A percentile compares a stretch with the other conserved stretches of the same genome.
Conservation (phyloP, 2,888 invertebrate genomes). For the Rhagonycha fulva region DNA sequence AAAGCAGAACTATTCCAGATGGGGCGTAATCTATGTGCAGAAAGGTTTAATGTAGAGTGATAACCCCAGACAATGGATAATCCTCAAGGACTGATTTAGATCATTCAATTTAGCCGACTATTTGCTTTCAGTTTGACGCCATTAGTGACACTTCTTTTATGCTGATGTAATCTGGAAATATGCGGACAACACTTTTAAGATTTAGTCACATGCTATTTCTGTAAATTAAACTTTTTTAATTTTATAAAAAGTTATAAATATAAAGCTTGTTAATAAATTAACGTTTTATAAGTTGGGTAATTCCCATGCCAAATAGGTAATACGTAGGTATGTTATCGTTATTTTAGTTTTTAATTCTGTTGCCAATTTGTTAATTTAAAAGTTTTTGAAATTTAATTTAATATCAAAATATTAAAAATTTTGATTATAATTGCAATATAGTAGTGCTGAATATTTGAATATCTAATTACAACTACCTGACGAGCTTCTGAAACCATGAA, state of each 20-base stretch:
- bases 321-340: not conserved
- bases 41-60: constrained; percentile 44
- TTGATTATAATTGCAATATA: no score
- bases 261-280: not conserved
- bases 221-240: not conserved
- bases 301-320: not conserved
- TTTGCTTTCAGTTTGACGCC: constrained; percentile 50
- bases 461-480: no score
- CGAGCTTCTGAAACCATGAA: no score
- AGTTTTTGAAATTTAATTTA: no score
- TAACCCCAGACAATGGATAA: constrained; percentile 44
- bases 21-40: constrained; percentile 38
- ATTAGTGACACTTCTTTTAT: constrained; percentile 45
- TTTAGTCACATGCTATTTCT: not conserved
- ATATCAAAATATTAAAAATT: no score
- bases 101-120: constrained; percentile 44
- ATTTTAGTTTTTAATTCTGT: not conserved
- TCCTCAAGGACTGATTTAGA: constrained; percentile 46
- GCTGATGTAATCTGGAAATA: constrained; percentile 14
- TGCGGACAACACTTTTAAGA: not conserved
- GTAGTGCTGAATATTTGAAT: no score
- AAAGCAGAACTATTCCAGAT: constrained; percentile 20
- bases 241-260: not conserved
- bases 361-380: not conserved
- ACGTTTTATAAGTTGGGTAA: not conserved